Evolutionary conservation across 2,888 invertebrate species (phyloP).

Genomic region (Calliopum simillimum): DNA sequence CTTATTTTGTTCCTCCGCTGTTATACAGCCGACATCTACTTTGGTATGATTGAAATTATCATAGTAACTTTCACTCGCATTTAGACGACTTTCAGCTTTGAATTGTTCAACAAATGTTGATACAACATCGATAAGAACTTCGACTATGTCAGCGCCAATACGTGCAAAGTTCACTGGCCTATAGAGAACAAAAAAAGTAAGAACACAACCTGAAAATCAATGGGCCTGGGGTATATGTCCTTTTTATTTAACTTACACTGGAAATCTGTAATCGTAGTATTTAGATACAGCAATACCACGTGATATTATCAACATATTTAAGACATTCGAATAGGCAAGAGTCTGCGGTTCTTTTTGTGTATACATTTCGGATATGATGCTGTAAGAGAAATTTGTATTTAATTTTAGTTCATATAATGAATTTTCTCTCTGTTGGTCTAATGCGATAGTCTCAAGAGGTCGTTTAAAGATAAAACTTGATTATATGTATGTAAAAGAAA

Average conservation of each 20-base stretch:
- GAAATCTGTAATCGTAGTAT: conserved; percentile 65
- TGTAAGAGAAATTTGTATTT: conserved; percentile 37
- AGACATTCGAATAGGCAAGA: conserved; percentile 61
- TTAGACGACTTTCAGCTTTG: conserved; percentile 53
- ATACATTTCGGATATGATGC: conserved; percentile 65
- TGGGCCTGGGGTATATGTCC: not conserved
- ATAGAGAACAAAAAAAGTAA: conserved; percentile 4
- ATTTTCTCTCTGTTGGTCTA: not conserved
- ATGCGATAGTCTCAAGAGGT: too few relatives aligned
- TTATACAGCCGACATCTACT: conserved; percentile 55
- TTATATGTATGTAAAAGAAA: too few relatives aligned
- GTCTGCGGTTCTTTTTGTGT: conserved; percentile 54
- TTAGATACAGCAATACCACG: conserved; percentile 55
- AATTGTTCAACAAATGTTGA: conserved; percentile 60
- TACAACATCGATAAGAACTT: conserved; percentile 60
- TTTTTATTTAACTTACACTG: conserved; percentile 56
- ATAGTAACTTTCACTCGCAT: conserved; percentile 37
- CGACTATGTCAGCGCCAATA: conserved; percentile 63
- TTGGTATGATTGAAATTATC: conserved; percentile 54
- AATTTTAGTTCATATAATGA: conserved; percentile 9
- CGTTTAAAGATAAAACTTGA: too few relatives aligned
- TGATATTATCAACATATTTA: conserved; percentile 65
- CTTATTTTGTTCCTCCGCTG: conserved; percentile 49
- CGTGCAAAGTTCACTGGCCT: conserved; percentile 65
- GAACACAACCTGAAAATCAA: not conserved